phyloP scores from a whole-genome alignment of 2,888 invertebrate genomes.

The Opisthograptis luteolata region DNA sequence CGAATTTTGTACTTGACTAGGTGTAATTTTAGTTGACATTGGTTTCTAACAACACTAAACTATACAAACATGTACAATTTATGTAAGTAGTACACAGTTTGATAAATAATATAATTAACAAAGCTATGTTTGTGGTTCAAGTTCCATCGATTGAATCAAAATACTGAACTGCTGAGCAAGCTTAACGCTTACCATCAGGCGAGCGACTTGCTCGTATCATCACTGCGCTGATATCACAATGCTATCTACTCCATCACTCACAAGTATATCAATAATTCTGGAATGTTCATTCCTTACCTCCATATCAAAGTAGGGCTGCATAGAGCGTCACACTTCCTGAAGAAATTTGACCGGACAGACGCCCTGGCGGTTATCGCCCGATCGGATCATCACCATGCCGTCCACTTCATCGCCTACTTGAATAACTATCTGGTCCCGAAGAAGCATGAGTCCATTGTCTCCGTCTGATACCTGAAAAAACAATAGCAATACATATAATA shows the following conservation, averaged over 20 bases:
- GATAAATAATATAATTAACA: too few species aligned
- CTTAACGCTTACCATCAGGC: too few species aligned
- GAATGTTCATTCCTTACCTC: slow-evolving; percentile 50
- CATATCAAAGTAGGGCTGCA: slow-evolving; percentile 69
- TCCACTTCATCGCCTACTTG: slow-evolving; percentile 95
- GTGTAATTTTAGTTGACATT: slow-evolving; percentile 15
- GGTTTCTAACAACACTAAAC: too few species aligned
- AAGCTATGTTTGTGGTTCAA: too few species aligned
- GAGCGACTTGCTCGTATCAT: too few species aligned
- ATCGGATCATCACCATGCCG: slow-evolving; percentile 96
- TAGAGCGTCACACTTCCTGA: slow-evolving; percentile 95
- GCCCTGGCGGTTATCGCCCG: slow-evolving; percentile 96
- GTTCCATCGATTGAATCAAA: too few species aligned
- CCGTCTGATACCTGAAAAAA: slow-evolving; percentile 91
- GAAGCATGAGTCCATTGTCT: slow-evolving; percentile 91
- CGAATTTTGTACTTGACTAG: slow-evolving; percentile 7
- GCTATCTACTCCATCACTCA: background rate
- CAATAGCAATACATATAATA: background rate
- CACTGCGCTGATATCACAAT: background rate
- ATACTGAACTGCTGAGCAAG: too few species aligned
- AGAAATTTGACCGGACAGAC: slow-evolving; percentile 97
- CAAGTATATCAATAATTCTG: background rate
- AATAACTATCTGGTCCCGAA: slow-evolving; percentile 97
- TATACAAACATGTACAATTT: too few species aligned
- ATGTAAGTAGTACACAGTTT: too few species aligned